Base-by-base conservation (phyloP, 1,140 invertebrate genomes). In the Aphelinus certus region DNA sequence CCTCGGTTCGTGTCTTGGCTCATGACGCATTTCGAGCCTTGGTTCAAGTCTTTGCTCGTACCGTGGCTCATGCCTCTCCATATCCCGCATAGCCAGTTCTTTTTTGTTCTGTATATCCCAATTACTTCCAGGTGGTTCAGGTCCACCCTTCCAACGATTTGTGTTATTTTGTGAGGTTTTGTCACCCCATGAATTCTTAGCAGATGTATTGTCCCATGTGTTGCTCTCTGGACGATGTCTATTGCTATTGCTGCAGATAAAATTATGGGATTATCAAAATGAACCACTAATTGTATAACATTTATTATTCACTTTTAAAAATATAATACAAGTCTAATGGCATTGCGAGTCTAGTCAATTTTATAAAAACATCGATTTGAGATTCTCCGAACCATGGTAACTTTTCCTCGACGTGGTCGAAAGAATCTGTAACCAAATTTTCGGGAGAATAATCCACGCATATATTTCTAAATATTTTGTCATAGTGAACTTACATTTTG, bases 21-120 rank as follows among this genome's bases (percentile, higher is more conserved):
- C 53, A 9, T 66, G 62, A 42, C 72, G 51, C 1, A 43, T 1
- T 63, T 63, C 47, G 3, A 10, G 5, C 5, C n/a, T 55, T 4
- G 63, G 48, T 1, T 65, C 62, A 47, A 43, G 47, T 26, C 47
- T 64, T n/a, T 7, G 2, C 7, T 64, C 62, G 5, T 6, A 2
- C 9, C 47, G 3, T 43, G 62, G 47, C 2, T 73, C 71, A 43
- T 61, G 64, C 47, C 72, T 61, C 43, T 46, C 42, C 3, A 57
- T 46, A 69, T 75, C 73, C 43, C 73, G 66, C 45, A 64, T 69
- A 7, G 43, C 2, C 9, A 7, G 3, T 58, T 71, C 61, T 51
- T 75, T 63, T 62, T 74, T 69, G 57, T 75, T 75, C 46, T 68
- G 57, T 9, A 76, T 64, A 60, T 76, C 75, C 75, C 75, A 76